A percentile compares a stretch with the other conserved stretches of the same genome.
Conservation (phyloP, 2,888 invertebrate species). For the Agapostemon virescens region DNA sequence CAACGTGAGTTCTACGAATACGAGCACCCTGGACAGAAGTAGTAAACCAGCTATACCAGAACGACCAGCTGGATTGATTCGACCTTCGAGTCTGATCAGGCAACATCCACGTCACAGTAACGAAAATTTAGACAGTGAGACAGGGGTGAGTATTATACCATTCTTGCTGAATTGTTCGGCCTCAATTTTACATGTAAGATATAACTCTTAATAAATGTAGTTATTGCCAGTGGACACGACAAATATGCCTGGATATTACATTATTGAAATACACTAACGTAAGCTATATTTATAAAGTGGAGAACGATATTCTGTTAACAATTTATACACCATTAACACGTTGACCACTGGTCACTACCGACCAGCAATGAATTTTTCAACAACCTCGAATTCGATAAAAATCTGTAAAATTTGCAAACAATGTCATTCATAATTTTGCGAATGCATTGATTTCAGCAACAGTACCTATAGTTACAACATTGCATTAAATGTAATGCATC, state of each 20-base stretch:
- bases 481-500: too few species aligned
- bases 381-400: neutral
- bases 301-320: constrained; percentile 21
- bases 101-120: constrained; percentile 75
- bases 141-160: constrained; percentile 74
- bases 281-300: constrained; percentile 54
- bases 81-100: constrained; percentile 80
- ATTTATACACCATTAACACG: constrained; percentile 15
- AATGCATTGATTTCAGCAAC: neutral
- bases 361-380: neutral
- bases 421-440: neutral
- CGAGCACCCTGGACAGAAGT: constrained; percentile 68
- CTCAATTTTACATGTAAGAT: constrained; percentile 43
- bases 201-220: constrained; percentile 62
- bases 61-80: constrained; percentile 86
- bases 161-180: constrained; percentile 1
- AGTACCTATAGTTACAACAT: too few species aligned
- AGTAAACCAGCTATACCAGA: constrained; percentile 91
- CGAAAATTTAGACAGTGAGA: constrained; percentile 76
- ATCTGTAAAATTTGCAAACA: neutral
- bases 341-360: neutral
- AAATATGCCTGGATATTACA: constrained; percentile 63
- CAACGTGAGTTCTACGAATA: constrained; percentile 63
- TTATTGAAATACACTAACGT: constrained; percentile 64
- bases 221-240: constrained; percentile 59